Conservation (phyloP, 2,888 invertebrate genomes). For the Cyrtodaria siliqua region DNA sequence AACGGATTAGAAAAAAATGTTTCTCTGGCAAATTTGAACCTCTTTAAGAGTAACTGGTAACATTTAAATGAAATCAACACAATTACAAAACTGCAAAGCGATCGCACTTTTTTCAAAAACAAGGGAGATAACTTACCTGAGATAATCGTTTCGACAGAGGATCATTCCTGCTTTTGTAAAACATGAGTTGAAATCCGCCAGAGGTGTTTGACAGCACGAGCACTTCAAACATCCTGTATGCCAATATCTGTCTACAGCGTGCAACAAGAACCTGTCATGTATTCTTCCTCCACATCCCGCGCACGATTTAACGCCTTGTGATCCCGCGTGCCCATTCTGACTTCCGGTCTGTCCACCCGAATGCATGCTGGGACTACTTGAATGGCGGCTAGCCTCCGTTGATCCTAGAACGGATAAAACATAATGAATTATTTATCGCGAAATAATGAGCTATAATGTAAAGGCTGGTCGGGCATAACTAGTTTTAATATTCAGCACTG, state of each 20-base stretch:
- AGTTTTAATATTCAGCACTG: background rate
- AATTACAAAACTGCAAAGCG: no score
- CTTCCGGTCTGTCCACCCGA: constrained; percentile 41
- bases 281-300: constrained; percentile 96
- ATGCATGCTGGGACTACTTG: constrained; percentile 51
- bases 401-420: constrained; percentile 37
- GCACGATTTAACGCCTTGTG: constrained; percentile 88
- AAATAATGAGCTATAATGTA: constrained; percentile 5
- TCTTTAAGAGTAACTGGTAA: no score
- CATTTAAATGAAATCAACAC: no score
- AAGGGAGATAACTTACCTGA: constrained; percentile 91
- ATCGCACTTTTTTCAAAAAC: no score
- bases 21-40: no score
- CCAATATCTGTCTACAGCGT: constrained; percentile 98
- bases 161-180: constrained; percentile 97
- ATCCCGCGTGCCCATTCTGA: constrained; percentile 45
- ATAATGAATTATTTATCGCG: constrained; percentile 9
- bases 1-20: no score
- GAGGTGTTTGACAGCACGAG: constrained; percentile 94
- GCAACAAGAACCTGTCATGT: constrained; percentile 95
- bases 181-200: constrained; percentile 96
- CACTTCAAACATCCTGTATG: constrained; percentile 98
- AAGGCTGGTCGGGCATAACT: background rate
- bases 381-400: constrained; percentile 36
- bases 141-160: constrained; percentile 97